Conservation (phyloP, 2,888 invertebrate genomes). For the Leptopilina syphax region DNA sequence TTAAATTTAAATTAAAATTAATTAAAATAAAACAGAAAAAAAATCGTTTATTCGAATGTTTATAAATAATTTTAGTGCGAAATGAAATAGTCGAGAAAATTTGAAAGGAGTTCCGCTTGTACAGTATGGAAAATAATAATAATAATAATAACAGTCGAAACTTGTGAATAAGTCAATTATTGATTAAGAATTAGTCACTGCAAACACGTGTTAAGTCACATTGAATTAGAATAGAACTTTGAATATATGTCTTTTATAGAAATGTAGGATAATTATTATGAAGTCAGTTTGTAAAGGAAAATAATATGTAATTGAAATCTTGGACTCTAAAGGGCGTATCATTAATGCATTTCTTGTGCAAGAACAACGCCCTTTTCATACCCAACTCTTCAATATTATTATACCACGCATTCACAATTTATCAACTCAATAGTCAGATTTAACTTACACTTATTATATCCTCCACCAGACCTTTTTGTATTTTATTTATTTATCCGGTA, state of each 20-base stretch:
- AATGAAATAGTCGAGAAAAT: not conserved
- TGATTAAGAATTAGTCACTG: not conserved
- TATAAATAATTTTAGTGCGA: too few species aligned
- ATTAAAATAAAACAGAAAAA: too few species aligned
- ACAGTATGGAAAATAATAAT: not conserved
- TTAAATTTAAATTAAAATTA: too few species aligned
- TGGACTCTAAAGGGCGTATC: not conserved
- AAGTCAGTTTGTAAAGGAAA: constrained; percentile 2
- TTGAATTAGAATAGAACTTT: constrained; percentile 1
- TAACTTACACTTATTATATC: not conserved
- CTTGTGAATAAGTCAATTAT: not conserved
- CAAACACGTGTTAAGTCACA: not conserved
- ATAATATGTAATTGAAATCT: constrained; percentile 27
- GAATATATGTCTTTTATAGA: not conserved
- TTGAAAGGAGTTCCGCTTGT: not conserved
- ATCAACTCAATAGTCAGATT: constrained; percentile 15
- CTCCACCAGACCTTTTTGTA: too few species aligned
- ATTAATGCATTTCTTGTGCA: constrained; percentile 29
- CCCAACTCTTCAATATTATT: constrained; percentile 19
- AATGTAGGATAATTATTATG: constrained; percentile 11
- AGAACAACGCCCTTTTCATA: constrained; percentile 23
- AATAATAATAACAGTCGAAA: not conserved
- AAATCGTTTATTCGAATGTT: too few species aligned
- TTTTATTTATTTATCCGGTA: too few species aligned
- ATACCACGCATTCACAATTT: constrained; percentile 24